These are phyloP conservation scores for Cenopis cana DNA, from an alignment of 2,888 invertebrate species.

Conservation along the genomic window DNA sequence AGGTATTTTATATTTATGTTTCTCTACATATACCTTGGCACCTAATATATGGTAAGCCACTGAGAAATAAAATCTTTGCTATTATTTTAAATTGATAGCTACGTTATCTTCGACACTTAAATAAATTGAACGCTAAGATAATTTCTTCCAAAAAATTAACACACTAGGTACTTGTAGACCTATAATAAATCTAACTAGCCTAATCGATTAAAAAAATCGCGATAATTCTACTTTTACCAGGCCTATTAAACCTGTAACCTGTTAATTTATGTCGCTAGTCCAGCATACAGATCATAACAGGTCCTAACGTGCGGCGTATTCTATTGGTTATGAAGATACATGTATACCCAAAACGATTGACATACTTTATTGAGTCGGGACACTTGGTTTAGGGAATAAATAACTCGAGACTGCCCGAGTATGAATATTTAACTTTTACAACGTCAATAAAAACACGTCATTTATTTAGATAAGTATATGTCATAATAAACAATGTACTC, in stretches of 20 bases:
- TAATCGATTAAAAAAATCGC: slow-evolving; percentile 1
- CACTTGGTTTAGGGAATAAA: too few relatives aligned
- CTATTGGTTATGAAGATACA: slow-evolving; percentile 10
- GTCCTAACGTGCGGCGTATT: slow-evolving; percentile 25
- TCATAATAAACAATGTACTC: background rate
- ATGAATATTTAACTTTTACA: too few relatives aligned
- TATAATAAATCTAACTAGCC: slow-evolving; percentile 24
- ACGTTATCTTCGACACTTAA: background rate
- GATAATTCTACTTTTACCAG: slow-evolving; percentile 22
- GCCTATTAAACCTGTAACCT: slow-evolving; percentile 22
- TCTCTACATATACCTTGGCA: too few relatives aligned
- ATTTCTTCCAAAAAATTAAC: slow-evolving; percentile 8
- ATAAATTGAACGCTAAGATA: slow-evolving; percentile 6
- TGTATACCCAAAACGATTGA: background rate
- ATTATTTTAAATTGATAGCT: background rate
- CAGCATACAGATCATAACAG: slow-evolving; percentile 10
- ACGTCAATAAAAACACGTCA: too few relatives aligned
- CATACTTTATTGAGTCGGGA: background rate
- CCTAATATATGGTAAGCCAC: too few relatives aligned
- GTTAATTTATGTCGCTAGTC: slow-evolving; percentile 33
- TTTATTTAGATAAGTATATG: too few relatives aligned
- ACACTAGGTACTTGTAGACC: background rate
- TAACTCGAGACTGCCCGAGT: too few relatives aligned
- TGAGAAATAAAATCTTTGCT: background rate
- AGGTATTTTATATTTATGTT: too few relatives aligned